Conservation (phyloP, 2,888 invertebrate genomes). For the Nephrotoma guestfalica region DNA sequence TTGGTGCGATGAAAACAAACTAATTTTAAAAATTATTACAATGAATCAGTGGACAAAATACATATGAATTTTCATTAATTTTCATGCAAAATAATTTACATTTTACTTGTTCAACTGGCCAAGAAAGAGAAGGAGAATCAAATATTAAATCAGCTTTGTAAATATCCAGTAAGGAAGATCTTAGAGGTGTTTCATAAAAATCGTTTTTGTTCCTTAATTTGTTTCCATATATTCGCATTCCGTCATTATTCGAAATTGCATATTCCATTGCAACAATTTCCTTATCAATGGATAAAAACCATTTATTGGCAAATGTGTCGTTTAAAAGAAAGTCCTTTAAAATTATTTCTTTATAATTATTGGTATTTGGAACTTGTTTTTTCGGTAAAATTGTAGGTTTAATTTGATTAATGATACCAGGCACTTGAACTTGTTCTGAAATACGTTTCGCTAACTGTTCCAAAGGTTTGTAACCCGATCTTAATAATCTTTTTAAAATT, state of each 20-base stretch:
- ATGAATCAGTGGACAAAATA: neutral
- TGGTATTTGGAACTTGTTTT: neutral
- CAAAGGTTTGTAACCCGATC: neutral
- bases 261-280: too few relatives aligned
- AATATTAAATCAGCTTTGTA: neutral
- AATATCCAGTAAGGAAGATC: neutral
- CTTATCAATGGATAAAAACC: neutral
- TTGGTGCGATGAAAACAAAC: neutral
- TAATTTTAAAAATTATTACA: neutral
- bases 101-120: neutral
- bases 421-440: too few relatives aligned
- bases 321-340: neutral
- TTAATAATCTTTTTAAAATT: neutral
- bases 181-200: too few relatives aligned
- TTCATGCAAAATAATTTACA: neutral
- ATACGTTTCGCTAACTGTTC: neutral
- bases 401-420: neutral
- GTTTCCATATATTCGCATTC: too few relatives aligned
- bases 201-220: too few relatives aligned
- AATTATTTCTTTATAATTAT: neutral
- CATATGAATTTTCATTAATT: neutral
- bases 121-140: neutral
- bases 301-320: neutral
- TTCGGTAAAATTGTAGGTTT: neutral
- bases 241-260: too few relatives aligned